Percentiles rank a stretch among this genome's conserved stretches.
These are phyloP conservation scores for Beroe forskalii DNA, from an alignment of 37 sponge, comb jelly and placozoan species.

Conservation along the genomic window DNA sequence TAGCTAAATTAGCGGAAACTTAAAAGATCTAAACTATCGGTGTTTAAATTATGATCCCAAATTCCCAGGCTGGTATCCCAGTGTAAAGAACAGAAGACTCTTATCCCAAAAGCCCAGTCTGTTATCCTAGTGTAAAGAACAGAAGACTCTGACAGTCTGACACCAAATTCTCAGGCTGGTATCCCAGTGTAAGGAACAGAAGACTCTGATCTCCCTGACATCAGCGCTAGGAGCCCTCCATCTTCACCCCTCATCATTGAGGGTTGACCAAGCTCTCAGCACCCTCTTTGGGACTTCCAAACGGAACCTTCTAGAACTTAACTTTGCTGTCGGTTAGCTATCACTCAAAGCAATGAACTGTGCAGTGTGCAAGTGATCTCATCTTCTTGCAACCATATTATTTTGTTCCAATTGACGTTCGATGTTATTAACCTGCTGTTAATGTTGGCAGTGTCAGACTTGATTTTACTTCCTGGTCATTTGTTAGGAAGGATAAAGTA, in stretches of 20 bases:
- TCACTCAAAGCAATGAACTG: too few relatives aligned
- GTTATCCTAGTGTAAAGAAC: not conserved
- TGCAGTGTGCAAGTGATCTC: too few relatives aligned
- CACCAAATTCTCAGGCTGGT: too few relatives aligned
- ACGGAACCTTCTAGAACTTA: not conserved
- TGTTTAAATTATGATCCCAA: too few relatives aligned
- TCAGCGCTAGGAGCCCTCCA: not conserved
- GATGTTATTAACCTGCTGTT: too few relatives aligned
- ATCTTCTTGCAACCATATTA: too few relatives aligned
- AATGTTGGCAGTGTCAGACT: too few relatives aligned
- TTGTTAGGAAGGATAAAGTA: too few relatives aligned
- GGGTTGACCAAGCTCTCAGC: not conserved
- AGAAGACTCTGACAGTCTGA: conserved; percentile 2
- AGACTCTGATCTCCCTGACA: not conserved
- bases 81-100: not conserved
- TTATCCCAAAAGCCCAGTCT: not conserved
- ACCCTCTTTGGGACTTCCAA: not conserved
- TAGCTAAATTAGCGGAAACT: too few relatives aligned
- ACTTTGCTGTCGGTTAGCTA: conserved; percentile 6
- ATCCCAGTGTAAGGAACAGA: conserved; percentile 19
- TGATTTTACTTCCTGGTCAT: too few relatives aligned
- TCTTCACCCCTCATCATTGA: not conserved
- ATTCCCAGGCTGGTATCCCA: conserved; percentile 1
- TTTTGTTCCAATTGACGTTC: too few relatives aligned
- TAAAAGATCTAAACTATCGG: too few relatives aligned